These are phyloP conservation scores for Arctopsyche grandis DNA, from an alignment of 1,140 invertebrate genomes.

Conservation along the genomic window DNA sequence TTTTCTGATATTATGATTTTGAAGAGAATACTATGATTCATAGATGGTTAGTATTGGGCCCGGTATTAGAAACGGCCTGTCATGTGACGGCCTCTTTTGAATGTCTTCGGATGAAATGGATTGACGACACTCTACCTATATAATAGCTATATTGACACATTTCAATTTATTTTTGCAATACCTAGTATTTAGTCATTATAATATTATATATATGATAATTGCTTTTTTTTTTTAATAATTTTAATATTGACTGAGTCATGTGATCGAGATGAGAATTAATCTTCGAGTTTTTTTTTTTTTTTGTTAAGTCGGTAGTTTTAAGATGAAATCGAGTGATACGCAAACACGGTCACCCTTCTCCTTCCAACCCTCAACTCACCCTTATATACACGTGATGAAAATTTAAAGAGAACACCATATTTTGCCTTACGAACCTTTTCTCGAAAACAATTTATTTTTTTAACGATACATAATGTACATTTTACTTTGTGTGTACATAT, in stretches of 20 bases:
- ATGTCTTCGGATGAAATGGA: too few species aligned
- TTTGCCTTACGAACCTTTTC: slow-evolving; percentile 13
- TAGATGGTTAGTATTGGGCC: too few species aligned
- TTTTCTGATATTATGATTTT: too few species aligned
- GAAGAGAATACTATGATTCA: too few species aligned
- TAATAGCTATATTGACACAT: not conserved
- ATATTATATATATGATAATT: not conserved
- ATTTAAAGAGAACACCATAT: slow-evolving; percentile 13
- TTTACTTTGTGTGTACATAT: too few species aligned
- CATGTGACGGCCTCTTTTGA: too few species aligned
- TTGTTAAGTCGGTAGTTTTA: not conserved
- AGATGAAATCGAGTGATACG: not conserved
- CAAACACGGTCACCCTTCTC: not conserved
- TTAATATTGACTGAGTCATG: slow-evolving; percentile 29
- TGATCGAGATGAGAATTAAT: not conserved
- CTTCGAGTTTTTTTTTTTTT: not conserved
- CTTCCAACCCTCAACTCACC: not conserved
- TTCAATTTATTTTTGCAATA: slow-evolving; percentile 22
- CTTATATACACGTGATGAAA: too few species aligned
- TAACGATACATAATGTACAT: not conserved
- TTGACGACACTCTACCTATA: not conserved
- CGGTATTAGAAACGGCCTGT: too few species aligned
- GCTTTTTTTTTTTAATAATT: not conserved
- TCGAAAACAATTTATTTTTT: not conserved
- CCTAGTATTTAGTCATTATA: slow-evolving; percentile 4